Evolutionary conservation across 2,113 vertebrate species (phyloP), one percentile per base, ranked within the genome.

Genomic region (Tiliqua scincoides): DNA sequence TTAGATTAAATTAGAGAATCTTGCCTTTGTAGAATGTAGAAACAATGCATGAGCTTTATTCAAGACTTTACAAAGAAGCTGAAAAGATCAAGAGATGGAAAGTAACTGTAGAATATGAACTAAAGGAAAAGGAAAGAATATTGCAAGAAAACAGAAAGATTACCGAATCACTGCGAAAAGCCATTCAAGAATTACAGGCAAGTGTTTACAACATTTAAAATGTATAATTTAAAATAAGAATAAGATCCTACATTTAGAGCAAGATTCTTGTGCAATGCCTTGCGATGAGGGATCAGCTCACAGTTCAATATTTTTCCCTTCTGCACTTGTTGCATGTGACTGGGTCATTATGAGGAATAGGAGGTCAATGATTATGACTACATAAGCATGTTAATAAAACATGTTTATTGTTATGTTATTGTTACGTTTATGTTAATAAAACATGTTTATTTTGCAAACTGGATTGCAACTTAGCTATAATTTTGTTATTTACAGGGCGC

Each of bases 21-120:
- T 4, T 43, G 0, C 91, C 96, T 95, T 88, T 90, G 87, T 85
- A 99, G 98, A 96, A 93, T 83, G 74, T 93, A 76, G 94, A 95
- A 90, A 95, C 91, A 88, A 93, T 96, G 85, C 97, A 94, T 89
- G 97, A 97, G 80, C 91, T 98, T 57, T 99, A 98, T 95, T 97
- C 96, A 89, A 98, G 97, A 93, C 93, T 99, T 40, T 98, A 98
- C 95, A 97, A 98, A 91, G 98, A 99, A 88, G 97, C 98, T 90
- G 98, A 98, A 91, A 99, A 98, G 95, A 97, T 99, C 82, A 98
- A 97, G 92, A 94, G 61, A 57, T 99, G 98, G 98, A 99, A 99
- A 94, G 72, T 97, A 52, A 95, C 88, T 91, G 86, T 96, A 73
- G 98, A 98, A 82, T 96, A 93, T 91, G 98, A 99, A 71, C 88